A percentile compares a stretch with the other conserved stretches of the same genome.
Evolutionary conservation across 2,113 vertebrate species (phyloP).

Genomic region (Panthera leo): DNA sequence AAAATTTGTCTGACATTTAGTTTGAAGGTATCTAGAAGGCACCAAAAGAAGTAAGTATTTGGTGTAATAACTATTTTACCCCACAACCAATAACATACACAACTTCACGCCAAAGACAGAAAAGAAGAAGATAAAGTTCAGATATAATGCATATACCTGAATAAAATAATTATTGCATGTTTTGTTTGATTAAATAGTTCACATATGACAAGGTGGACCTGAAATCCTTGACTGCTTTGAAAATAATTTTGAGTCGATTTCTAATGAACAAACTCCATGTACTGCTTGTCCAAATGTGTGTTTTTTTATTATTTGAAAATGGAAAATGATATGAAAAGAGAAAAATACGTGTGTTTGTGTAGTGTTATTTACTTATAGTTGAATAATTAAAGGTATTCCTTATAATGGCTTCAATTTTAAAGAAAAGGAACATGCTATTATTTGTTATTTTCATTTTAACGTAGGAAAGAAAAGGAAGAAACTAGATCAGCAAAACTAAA

Average conservation of each 20-base stretch:
- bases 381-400: background rate
- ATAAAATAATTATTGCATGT: background rate
- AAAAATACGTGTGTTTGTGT: background rate
- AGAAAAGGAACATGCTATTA: background rate
- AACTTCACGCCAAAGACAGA: background rate
- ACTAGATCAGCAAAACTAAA: background rate
- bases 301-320: constrained; percentile 1
- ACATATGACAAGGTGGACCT: background rate
- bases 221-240: background rate
- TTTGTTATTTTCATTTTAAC: constrained; percentile 11
- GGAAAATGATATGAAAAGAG: background rate
- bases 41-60: background rate
- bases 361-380: background rate
- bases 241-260: constrained; percentile 20
- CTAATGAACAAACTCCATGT: background rate
- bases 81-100: background rate
- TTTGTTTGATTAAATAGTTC: background rate
- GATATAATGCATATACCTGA: background rate
- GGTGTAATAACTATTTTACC: background rate
- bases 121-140: background rate
- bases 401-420: background rate
- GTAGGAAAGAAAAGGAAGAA: background rate
- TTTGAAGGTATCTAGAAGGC: background rate
- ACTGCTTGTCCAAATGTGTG: background rate
- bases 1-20: background rate